Conservation (phyloP, 2,113 vertebrate genomes). For the Protobothrops flavoviridis region DNA sequence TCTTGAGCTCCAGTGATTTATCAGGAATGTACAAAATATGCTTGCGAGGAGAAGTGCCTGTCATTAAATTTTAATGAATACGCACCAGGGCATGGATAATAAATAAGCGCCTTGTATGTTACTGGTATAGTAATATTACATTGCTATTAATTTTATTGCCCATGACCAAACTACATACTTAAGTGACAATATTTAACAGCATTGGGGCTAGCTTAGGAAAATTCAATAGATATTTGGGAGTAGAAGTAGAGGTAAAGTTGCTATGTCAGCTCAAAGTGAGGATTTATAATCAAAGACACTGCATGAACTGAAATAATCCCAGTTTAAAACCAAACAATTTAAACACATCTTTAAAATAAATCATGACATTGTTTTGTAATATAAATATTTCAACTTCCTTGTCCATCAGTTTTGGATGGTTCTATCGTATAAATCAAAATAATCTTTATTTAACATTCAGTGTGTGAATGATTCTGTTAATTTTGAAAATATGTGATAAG, state of each 20-base stretch:
- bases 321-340: background rate
- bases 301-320: slow-evolving; percentile 5
- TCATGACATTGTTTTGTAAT: background rate
- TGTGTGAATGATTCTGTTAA: background rate
- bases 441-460: background rate
- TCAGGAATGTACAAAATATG: slow-evolving; percentile 32
- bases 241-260: background rate
- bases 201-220: slow-evolving; percentile 6
- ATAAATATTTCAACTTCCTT: background rate
- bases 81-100: slow-evolving; percentile 21
- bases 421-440: background rate
- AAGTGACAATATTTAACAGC: background rate
- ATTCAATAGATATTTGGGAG: background rate
- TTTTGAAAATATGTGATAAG: background rate
- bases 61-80: slow-evolving; percentile 53
- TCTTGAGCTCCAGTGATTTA: slow-evolving; percentile 38
- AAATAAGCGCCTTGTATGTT: slow-evolving; percentile 39
- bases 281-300: background rate
- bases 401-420: background rate
- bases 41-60: slow-evolving; percentile 3
- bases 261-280: rapidly evolving
- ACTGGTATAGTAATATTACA: background rate
- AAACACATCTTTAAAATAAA: background rate
- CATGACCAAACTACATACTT: background rate
- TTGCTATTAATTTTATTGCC: slow-evolving; percentile 47